Conservation (phyloP, 2,888 invertebrate species). For the Lomographa bimaculata region DNA sequence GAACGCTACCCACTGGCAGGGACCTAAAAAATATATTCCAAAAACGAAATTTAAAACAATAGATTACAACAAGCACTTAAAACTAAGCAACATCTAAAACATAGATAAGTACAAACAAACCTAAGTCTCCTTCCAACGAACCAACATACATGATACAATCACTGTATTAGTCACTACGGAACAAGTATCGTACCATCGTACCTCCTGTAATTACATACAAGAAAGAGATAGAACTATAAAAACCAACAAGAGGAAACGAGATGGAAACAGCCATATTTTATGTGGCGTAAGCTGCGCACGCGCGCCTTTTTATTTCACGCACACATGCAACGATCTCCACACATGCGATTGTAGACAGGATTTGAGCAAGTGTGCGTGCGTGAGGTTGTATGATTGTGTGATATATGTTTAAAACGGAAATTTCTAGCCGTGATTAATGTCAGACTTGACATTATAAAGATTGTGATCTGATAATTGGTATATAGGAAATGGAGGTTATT, state of each 20-base stretch:
- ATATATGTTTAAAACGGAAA: slow-evolving; percentile 59
- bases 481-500: slow-evolving; percentile 11
- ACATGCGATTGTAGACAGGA: slow-evolving; percentile 20
- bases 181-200: slow-evolving; percentile 58
- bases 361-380: too few relatives aligned
- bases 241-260: slow-evolving; percentile 34
- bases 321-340: slow-evolving; percentile 41
- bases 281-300: slow-evolving; percentile 62
- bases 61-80: too few relatives aligned
- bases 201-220: slow-evolving; percentile 53
- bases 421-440: slow-evolving; percentile 63
- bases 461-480: slow-evolving; percentile 47
- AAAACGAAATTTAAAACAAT: too few relatives aligned
- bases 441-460: slow-evolving; percentile 55
- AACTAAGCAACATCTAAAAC: too few relatives aligned
- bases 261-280: slow-evolving; percentile 50
- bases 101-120: slow-evolving; percentile 3
- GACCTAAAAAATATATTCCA: too few relatives aligned
- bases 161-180: slow-evolving; percentile 38
- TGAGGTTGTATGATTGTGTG: slow-evolving; percentile 33
- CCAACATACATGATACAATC: slow-evolving; percentile 29
- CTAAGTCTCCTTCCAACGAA: background rate
- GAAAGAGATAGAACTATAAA: slow-evolving; percentile 34
- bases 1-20: too few relatives aligned
- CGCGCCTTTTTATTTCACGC: slow-evolving; percentile 58